Evolutionary conservation across 2,113 vertebrate genomes (phyloP).

Genomic region (Hippocampus mohnikei): DNA sequence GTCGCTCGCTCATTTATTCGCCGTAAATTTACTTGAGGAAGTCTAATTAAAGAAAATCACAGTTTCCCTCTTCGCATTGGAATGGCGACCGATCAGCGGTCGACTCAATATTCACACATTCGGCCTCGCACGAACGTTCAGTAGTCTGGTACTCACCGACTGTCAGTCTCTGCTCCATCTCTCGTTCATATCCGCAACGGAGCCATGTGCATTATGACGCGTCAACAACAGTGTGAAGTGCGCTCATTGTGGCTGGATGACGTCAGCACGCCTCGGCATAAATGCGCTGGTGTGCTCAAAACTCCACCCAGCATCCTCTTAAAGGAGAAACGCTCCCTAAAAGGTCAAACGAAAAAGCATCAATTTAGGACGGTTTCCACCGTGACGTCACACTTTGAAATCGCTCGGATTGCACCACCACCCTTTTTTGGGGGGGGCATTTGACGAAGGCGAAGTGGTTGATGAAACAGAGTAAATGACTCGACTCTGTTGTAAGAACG

Average conservation of each 20-base stretch:
- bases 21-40: not conserved
- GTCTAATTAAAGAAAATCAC: not conserved
- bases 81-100: not conserved
- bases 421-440: not conserved
- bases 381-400: not conserved
- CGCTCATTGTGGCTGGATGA: not conserved
- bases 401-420: not conserved
- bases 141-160: not conserved
- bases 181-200: not conserved
- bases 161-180: not conserved
- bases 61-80: not conserved
- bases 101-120: not conserved
- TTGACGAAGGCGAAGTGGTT: not conserved
- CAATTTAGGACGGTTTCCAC: not conserved
- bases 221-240: not conserved
- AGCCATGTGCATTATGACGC: not conserved
- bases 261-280: not conserved
- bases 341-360: not conserved
- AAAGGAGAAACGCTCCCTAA: constrained; percentile 2
- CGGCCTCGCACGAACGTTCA: not conserved
- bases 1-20: not conserved
- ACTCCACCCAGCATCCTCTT: constrained; percentile 9
- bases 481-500: too few relatives aligned
- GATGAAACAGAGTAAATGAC: too few relatives aligned
- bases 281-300: not conserved